A percentile compares a stretch with the other conserved stretches of the same genome.
Conservation (phyloP, 2,113 vertebrate genomes). For the Bungarus multicinctus region DNA sequence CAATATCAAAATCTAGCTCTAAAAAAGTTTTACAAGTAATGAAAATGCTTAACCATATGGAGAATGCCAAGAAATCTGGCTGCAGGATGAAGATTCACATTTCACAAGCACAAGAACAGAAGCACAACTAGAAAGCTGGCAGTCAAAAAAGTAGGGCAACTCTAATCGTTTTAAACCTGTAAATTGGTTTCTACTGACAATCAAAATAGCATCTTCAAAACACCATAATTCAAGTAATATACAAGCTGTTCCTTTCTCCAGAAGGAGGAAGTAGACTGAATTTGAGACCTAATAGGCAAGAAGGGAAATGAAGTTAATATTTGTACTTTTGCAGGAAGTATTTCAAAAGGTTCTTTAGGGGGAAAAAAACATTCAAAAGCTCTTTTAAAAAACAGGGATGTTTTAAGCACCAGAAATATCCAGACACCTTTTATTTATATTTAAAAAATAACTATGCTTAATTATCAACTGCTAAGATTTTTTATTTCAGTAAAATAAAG, state of each 20-base stretch:
- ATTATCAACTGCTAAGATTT: slow-evolving; percentile 39
- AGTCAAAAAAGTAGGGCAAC: slow-evolving; percentile 26
- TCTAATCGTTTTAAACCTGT: slow-evolving; percentile 26
- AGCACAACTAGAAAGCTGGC: slow-evolving; percentile 19
- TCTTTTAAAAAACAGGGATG: neutral
- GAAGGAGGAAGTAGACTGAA: neutral
- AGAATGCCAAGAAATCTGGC: neutral
- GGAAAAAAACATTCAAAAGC: neutral
- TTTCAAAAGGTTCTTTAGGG: neutral
- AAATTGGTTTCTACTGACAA: slow-evolving; percentile 30
- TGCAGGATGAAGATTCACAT: slow-evolving; percentile 15
- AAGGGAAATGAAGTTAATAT: neutral
- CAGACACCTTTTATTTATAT: neutral
- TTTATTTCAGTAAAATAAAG: slow-evolving; percentile 8
- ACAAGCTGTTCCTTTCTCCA: neutral
- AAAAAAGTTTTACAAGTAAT: slow-evolving; percentile 20
- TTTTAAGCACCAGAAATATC: neutral
- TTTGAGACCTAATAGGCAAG: neutral
- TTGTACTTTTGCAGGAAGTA: neutral
- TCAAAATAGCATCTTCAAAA: neutral
- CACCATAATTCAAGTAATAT: neutral
- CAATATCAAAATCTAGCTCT: slow-evolving; percentile 41
- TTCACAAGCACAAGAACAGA: slow-evolving; percentile 35
- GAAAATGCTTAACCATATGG: slow-evolving; percentile 16
- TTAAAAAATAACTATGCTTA: neutral